Conservation (phyloP, 2,888 invertebrate species). For the Notocelia uddmanniana region DNA sequence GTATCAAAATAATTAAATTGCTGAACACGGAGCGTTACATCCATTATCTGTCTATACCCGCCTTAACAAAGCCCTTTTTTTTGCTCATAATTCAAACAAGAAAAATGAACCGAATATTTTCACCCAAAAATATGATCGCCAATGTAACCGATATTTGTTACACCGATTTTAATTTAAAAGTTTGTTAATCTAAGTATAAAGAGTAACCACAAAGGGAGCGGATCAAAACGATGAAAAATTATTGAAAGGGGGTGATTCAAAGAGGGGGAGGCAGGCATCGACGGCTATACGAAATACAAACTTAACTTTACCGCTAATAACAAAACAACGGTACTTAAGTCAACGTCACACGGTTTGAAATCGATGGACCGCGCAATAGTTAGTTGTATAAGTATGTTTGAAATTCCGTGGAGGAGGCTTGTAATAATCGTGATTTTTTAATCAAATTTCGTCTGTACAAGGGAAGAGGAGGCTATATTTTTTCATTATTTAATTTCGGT, state of each 20-base stretch:
- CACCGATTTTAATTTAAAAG: conserved; percentile 83
- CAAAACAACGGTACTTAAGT: conserved; percentile 47
- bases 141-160: conserved; percentile 70
- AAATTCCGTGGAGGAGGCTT: conserved; percentile 73
- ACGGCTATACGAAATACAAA: conserved; percentile 72
- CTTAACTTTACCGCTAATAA: conserved; percentile 54
- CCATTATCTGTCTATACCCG: background rate
- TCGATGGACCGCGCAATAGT: conserved; percentile 46
- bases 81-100: conserved; percentile 29
- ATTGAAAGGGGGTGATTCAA: conserved; percentile 81
- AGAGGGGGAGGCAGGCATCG: conserved; percentile 72
- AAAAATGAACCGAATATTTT: conserved; percentile 37
- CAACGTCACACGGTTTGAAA: conserved; percentile 48
- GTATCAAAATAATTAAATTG: background rate
- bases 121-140: conserved; percentile 21
- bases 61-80: background rate
- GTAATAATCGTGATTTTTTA: conserved; percentile 87
- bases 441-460: conserved; percentile 86
- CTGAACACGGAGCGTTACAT: conserved; percentile 1
- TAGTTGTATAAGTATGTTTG: conserved; percentile 57
- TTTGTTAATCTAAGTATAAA: conserved; percentile 85
- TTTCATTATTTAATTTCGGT: conserved; percentile 86
- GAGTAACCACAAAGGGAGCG: conserved; percentile 81
- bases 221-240: conserved; percentile 86
- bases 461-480: conserved; percentile 84